Base-by-base conservation (phyloP, 2,113 vertebrate genomes). In the Taurulus bubalis region DNA sequence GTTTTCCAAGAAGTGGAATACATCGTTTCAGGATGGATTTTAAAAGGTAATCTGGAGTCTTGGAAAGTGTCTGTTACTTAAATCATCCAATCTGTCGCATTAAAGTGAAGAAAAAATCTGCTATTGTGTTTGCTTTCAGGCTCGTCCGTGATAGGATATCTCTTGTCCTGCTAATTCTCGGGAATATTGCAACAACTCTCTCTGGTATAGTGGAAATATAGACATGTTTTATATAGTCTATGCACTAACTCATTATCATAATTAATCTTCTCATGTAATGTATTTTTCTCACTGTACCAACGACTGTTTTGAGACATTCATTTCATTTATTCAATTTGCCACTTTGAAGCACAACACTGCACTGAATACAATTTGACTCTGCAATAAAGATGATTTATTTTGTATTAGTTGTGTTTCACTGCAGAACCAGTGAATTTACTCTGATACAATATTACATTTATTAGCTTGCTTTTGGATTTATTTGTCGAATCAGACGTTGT, bases 251-350 rank as follows among this genome's bases (percentile, higher is more conserved):
- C 14, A 4, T 22, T 47, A 16, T 56, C 18, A 65, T 12, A 0
- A 22, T n/a, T 2, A 15, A 3, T 28, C 0, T 72, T 1, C 8
- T 18, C 32, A n/a, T n/a, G 2, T 66, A 1, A 45, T 16, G n/a
- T n/a, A n/a, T 70, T 47, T 78, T 10, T 38, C 65, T 94, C 6
- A 34, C 10, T 95, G 94, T 47, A 75, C 83, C 28, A 86, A 92
- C 55, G 87, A 95, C 86, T 83, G 3, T 15, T 40, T 40, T 0
- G 0, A 0, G 1, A 85, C 92, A 73, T 11, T 26, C 11, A n/a
- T n/a, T n/a, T n/a, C n/a, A n/a, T n/a, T n/a, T n/a, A n/a, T n/a
- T n/a, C n/a, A n/a, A 45, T 5, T 22, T 95, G 95, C 56, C n/a
- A 59, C 0, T 60, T 93, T 6, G 55, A 81, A 0, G 66, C 30